phyloP scores from a whole-genome alignment of 2,113 vertebrate genomes.

The Serinus canaria region DNA sequence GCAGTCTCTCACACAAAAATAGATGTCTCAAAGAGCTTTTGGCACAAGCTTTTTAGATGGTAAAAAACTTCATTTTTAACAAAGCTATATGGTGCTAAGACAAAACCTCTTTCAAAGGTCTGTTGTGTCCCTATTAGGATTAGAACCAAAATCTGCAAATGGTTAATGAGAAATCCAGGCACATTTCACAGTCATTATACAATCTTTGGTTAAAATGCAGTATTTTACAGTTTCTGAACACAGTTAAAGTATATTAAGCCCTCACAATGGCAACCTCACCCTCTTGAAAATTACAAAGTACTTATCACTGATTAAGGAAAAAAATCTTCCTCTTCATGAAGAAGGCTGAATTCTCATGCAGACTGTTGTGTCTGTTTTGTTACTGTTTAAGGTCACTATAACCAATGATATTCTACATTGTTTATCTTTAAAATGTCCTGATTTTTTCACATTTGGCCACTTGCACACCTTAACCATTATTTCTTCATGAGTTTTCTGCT shows the following conservation, averaged over 20 bases:
- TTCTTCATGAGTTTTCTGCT: neutral
- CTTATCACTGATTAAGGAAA: neutral
- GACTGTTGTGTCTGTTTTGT: neutral
- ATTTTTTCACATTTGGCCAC: neutral
- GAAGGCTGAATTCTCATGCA: neutral
- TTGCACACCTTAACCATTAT: neutral
- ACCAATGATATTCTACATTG: neutral
- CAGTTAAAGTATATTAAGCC: neutral
- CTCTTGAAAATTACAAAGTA: neutral
- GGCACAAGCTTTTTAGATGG: conserved; percentile 72
- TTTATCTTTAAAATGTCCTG: neutral
- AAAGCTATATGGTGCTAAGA: neutral
- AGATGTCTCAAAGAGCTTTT: conserved; percentile 73
- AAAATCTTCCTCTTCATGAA: neutral
- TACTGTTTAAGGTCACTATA: neutral
- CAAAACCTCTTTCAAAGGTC: neutral
- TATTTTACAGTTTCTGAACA: neutral
- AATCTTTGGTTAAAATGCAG: neutral
- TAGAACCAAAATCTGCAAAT: neutral
- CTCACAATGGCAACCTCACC: neutral
- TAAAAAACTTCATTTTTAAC: conserved; percentile 74
- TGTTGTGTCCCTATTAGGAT: neutral
- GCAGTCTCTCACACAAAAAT: conserved; percentile 66
- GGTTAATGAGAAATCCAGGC: neutral
- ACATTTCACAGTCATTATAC: neutral